Evolutionary conservation across 2,888 invertebrate species (phyloP).

Genomic region (Agrochola lychnidis): DNA sequence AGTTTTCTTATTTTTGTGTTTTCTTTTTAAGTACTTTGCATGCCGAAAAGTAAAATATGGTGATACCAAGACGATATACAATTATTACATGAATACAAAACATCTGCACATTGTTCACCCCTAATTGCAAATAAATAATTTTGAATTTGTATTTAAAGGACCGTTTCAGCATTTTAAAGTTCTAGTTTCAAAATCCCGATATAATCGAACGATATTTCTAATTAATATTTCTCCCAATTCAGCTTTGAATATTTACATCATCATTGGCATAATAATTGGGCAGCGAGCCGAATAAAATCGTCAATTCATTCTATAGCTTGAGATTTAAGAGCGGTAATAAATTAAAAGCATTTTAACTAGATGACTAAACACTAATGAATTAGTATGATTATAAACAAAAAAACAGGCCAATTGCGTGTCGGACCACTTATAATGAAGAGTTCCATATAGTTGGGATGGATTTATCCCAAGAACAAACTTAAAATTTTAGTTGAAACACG

Average conservation of each 20-base stretch:
- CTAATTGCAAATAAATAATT: too few species aligned
- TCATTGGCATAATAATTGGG: constrained; percentile 13
- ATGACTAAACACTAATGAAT: constrained; percentile 6
- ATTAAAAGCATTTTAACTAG: constrained; percentile 24
- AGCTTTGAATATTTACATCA: neutral
- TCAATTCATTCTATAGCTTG: neutral
- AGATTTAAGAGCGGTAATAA: constrained; percentile 13
- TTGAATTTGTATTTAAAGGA: neutral
- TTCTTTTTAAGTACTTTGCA: too few species aligned
- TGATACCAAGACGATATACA: too few species aligned
- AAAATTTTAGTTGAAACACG: too few species aligned
- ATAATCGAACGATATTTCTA: neutral
- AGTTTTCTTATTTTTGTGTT: too few species aligned
- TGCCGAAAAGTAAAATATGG: too few species aligned
- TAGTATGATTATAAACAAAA: neutral
- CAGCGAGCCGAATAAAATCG: constrained; percentile 6
- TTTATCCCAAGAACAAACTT: too few species aligned
- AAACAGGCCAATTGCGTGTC: too few species aligned
- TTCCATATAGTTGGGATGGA: too few species aligned
- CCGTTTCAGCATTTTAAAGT: neutral
- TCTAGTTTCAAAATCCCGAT: neutral
- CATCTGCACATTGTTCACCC: too few species aligned
- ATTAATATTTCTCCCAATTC: neutral
- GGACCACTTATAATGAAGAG: too few species aligned
- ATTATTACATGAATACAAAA: too few species aligned